These are phyloP conservation scores for Bombus waltoni DNA, from an alignment of 1,140 invertebrate genomes.

Conservation along the genomic window DNA sequence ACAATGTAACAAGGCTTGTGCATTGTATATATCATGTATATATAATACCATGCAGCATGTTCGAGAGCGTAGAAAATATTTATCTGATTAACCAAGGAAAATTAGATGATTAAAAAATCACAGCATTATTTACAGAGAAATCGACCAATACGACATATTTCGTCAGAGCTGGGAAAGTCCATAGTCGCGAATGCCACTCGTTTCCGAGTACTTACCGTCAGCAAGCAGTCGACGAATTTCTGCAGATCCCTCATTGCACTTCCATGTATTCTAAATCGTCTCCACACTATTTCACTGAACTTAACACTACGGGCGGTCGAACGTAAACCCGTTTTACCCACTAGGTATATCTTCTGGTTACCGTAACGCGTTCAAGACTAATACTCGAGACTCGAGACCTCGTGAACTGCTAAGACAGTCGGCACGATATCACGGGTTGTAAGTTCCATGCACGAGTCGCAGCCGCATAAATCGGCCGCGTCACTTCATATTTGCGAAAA, in stretches of 20 bases:
- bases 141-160: slow-evolving; percentile 23
- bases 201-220: slow-evolving; percentile 58
- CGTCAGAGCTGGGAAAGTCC: slow-evolving; percentile 20
- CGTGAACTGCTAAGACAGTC: background rate
- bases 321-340: slow-evolving; percentile 52
- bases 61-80: background rate
- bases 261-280: slow-evolving; percentile 55
- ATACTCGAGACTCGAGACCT: slow-evolving; percentile 13
- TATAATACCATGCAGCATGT: background rate
- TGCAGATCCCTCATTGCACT: slow-evolving; percentile 61
- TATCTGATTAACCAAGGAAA: background rate
- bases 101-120: background rate
- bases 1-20: slow-evolving; percentile 29
- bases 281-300: slow-evolving; percentile 45
- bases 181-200: background rate
- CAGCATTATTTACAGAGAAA: background rate
- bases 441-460: slow-evolving; percentile 33
- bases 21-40: background rate
- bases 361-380: slow-evolving; percentile 34
- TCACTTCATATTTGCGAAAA: slow-evolving; percentile 67
- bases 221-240: slow-evolving; percentile 26
- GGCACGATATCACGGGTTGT: slow-evolving; percentile 16
- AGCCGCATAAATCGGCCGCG: slow-evolving; percentile 57
- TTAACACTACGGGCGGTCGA: slow-evolving; percentile 42
- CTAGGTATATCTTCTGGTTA: slow-evolving; percentile 42